phyloP scores from a whole-genome alignment of 2,888 invertebrate genomes.

The Schrankia costaestrigalis region DNA sequence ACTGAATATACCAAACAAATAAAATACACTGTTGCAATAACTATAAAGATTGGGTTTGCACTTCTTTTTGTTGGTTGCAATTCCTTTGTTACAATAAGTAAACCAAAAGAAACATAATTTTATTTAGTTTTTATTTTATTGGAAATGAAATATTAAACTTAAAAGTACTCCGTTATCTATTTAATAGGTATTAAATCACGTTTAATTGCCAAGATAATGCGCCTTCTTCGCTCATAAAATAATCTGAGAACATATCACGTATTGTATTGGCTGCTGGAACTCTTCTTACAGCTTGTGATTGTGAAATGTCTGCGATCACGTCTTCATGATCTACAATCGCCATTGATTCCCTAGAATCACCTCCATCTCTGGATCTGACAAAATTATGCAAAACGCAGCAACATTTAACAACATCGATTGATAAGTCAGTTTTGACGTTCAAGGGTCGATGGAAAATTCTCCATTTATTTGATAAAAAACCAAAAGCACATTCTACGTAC shows the following conservation, averaged over 20 bases:
- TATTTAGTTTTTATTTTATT: too few species aligned
- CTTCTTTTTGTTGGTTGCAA: too few species aligned
- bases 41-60: too few species aligned
- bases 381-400: conserved; percentile 9
- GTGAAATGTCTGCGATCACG: conserved; percentile 3
- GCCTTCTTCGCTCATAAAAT: conserved; percentile 5
- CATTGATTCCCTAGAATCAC: neutral
- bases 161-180: too few species aligned
- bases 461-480: conserved; percentile 1
- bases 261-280: conserved; percentile 5
- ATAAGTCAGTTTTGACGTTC: conserved; percentile 3
- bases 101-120: too few species aligned
- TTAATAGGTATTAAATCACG: too few species aligned
- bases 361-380: conserved; percentile 2
- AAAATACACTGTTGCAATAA: too few species aligned
- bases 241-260: conserved; percentile 6
- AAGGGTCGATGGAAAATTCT: conserved; percentile 2
- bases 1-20: too few species aligned
- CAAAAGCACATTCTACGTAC: conserved; percentile 3
- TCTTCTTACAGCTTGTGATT: conserved; percentile 6
- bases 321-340: conserved; percentile 1
- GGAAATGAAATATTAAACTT: too few species aligned
- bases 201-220: conserved; percentile 4
- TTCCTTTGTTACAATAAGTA: too few species aligned
- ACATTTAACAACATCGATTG: conserved; percentile 5